Conservation (phyloP, 2,888 invertebrate species). For the Thyatira batis region DNA sequence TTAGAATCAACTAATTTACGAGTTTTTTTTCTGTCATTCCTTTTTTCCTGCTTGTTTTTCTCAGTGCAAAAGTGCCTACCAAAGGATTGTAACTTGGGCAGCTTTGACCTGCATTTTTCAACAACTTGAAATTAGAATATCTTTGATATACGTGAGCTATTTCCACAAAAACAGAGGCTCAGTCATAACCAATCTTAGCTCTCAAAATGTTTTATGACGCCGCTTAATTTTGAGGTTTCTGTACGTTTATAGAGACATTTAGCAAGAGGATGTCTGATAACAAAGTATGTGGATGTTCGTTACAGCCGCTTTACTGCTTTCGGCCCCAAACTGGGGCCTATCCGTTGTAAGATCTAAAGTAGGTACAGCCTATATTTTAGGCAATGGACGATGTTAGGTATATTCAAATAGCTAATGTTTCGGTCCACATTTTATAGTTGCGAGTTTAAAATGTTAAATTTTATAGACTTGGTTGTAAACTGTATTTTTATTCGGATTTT, state of each 20-base stretch:
- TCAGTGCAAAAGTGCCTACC: too few species aligned
- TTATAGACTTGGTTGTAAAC: not conserved
- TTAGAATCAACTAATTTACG: too few species aligned
- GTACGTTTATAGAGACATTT: not conserved
- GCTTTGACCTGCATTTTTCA: too few species aligned
- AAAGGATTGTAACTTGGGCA: too few species aligned
- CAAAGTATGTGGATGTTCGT: not conserved
- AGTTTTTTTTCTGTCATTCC: too few species aligned
- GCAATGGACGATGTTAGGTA: not conserved
- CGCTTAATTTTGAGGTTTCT: not conserved
- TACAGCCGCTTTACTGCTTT: not conserved
- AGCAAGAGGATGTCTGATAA: conserved; percentile 1
- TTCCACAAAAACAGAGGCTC: not conserved
- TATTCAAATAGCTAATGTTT: not conserved
- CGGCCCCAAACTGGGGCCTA: conserved; percentile 4
- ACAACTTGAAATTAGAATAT: too few species aligned
- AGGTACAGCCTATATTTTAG: conserved; percentile 5
- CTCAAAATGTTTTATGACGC: not conserved
- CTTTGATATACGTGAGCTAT: too few species aligned
- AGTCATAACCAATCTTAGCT: not conserved
- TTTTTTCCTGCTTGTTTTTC: too few species aligned
- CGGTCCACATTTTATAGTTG: not conserved
- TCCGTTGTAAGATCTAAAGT: conserved; percentile 8
- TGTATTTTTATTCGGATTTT: not conserved
- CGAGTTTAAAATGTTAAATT: not conserved